Conservation (phyloP, 2,888 invertebrate genomes). For the Ornithoptera alexandrae region DNA sequence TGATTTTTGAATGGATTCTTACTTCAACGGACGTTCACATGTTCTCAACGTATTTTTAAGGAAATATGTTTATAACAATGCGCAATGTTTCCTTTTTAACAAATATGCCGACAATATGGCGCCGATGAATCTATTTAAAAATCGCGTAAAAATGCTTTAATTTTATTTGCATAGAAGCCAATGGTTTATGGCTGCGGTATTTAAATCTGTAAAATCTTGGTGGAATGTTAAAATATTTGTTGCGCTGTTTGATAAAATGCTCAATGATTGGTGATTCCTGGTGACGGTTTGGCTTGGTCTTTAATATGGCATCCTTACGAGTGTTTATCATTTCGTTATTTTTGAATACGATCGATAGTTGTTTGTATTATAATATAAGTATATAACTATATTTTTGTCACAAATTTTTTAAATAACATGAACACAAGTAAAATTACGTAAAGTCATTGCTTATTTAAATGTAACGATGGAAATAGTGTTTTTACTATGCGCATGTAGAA, state of each 20-base stretch:
- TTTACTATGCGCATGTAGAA: conserved; percentile 12
- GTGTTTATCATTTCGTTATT: conserved; percentile 21
- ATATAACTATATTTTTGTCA: conserved; percentile 20
- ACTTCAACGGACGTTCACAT: conserved; percentile 4
- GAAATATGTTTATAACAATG: conserved; percentile 6
- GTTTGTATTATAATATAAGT: conserved; percentile 22
- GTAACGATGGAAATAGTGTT: conserved; percentile 11
- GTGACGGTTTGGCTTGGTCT: conserved; percentile 49
- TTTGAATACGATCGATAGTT: conserved; percentile 4
- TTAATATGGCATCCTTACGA: conserved; percentile 18
- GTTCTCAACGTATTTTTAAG: conserved; percentile 12
- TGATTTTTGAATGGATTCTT: conserved; percentile 54
- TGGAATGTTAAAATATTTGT: conserved; percentile 50
- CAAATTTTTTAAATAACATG: conserved; percentile 2
- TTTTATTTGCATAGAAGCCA: conserved; percentile 64
- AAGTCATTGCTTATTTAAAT: conserved; percentile 6
- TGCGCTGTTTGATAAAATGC: conserved; percentile 60
- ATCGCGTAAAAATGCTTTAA: conserved; percentile 57
- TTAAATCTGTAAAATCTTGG: conserved; percentile 53
- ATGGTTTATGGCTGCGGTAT: conserved; percentile 48
- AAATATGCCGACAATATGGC: conserved; percentile 35
- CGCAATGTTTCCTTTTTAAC: conserved; percentile 6
- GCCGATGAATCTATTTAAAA: conserved; percentile 48
- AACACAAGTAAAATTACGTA: not conserved
- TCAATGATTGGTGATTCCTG: conserved; percentile 63